Conservation (phyloP, 2,113 vertebrate genomes). For the Naja naja region DNA sequence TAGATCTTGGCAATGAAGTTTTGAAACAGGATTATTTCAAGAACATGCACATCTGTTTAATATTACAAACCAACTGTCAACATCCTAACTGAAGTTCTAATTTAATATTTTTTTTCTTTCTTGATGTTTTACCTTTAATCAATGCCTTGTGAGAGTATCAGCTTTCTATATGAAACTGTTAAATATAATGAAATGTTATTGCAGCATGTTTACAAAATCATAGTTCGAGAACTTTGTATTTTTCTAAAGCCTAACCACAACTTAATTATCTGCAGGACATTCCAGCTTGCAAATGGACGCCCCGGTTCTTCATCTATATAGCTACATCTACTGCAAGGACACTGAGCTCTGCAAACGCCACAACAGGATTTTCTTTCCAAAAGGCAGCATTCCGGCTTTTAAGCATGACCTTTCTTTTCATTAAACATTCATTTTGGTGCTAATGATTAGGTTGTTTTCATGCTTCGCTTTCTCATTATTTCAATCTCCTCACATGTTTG, state of each 20-base stretch:
- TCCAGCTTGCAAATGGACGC: constrained; percentile 87
- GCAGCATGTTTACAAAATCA: constrained; percentile 97
- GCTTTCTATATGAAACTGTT: constrained; percentile 95
- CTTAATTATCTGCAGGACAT: constrained; percentile 92
- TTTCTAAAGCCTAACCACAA: constrained; percentile 85
- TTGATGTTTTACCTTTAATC: constrained; percentile 99
- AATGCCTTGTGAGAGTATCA: constrained; percentile 93
- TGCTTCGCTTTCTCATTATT: constrained; percentile 58
- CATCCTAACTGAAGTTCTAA: constrained; percentile 96
- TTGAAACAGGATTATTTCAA: constrained; percentile 80
- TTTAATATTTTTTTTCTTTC: constrained; percentile 95
- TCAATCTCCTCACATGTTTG: constrained; percentile 54
- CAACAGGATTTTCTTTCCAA: constrained; percentile 76
- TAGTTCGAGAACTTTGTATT: constrained; percentile 85
- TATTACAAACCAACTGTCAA: constrained; percentile 95
- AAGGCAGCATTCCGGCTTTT: constrained; percentile 75
- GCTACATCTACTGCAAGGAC: constrained; percentile 80
- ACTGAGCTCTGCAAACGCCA: constrained; percentile 69
- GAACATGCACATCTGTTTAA: constrained; percentile 93
- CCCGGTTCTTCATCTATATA: constrained; percentile 80
- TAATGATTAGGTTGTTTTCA: constrained; percentile 75
- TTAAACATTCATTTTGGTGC: constrained; percentile 71
- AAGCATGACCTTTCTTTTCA: constrained; percentile 71
- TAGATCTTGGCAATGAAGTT: constrained; percentile 63
- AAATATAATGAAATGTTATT: constrained; percentile 98